Base-by-base conservation (phyloP, 2,888 invertebrate species). In the Calameuta pallipes region DNA sequence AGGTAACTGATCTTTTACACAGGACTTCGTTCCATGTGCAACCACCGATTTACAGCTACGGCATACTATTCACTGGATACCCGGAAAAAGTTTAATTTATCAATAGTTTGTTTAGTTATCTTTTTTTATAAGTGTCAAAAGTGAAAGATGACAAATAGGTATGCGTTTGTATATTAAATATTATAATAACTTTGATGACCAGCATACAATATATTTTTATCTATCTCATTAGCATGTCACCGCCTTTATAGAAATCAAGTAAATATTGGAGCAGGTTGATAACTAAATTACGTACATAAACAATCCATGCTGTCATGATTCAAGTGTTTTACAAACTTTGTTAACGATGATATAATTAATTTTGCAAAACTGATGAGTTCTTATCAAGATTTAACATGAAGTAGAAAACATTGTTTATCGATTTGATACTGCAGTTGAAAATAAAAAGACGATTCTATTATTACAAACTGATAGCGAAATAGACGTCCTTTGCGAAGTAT, bases 1-100 rank as follows among this genome's bases (percentile, higher is more conserved):
- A 83, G 96, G 98, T 97, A 93, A 93, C 92, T 74, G 30, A 70
- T 69, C 2, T 23, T 6, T 56, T 30, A 11, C 1, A 3, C 71
- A 71, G 15, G 71, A 71, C 71, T 71, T 23, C 23, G 56, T 15
- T 56, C 56, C 2, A 56, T 56, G 56, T 9, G 9, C 23, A 6
- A 56, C 56, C 56, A 56, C 23, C 23, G 23, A 56, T 56, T 56
- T 23, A 15, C 2, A 56, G 56, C 9, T 56, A 23, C 23, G 2
- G 23, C 56, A 15, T 56, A 56, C 9, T 56, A 56, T 23, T 56
- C 56, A 56, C 23, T 56, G 23, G 23, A 9, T 23, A 56, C 56
- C 23, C 1, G 56, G 23, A 56, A 23, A 6, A 41, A 41, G 1
- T 56, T 56, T 23, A 56, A 23, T 56, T 56, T 56, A 56, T 23